Evolutionary conservation across 1,140 invertebrate genomes (phyloP), one percentile per base, ranked within the genome.

Genomic region (Sycophaga agraensis): DNA sequence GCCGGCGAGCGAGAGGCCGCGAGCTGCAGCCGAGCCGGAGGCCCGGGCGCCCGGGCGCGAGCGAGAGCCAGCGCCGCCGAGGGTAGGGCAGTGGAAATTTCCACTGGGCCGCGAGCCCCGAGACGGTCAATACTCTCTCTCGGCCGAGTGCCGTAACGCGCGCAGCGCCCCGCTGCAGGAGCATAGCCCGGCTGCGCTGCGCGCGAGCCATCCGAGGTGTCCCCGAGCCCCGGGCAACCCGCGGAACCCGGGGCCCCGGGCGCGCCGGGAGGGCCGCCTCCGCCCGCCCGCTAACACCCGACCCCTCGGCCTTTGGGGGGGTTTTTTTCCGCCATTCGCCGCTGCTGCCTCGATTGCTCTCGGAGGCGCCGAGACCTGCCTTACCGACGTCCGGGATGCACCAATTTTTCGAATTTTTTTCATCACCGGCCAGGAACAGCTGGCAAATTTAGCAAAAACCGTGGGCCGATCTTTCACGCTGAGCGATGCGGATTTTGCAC

Each of bases 71-170:
- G n/a, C 1, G 56, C 57, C 63, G 66, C 66, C 72, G 73, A 70
- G 73, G 74, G 74, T 76, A 76, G 75, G 75, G 70, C 73, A 78
- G 74, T 77, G 76, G 76, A 78, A 78, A 77, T 76, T 78, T 78
- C 76, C 76, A 78, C 76, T 77, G 70, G 67, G 70, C 71, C 63
- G 21, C 12, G 14, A 39, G 22, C 24, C 69, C 22, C 69, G 73
- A 73, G 72, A 77, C 77, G 75, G 77, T 79, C 77, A 77, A 77
- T 77, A 79, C 75, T 77, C 77, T 71, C 70, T 72, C 66, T 70
- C 43, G 54, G 50, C 40, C 49, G 43, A 39, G 19, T 43, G 7
- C 39, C 24, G 17, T 59, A 65, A 64, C 68, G 45, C 66, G 55
- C 59, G 69, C 70, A 70, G 2, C 16, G 14, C 4, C 26, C 0